A percentile compares a stretch with the other conserved stretches of the same genome.
Evolutionary conservation across 1,140 invertebrate species (phyloP).

Genomic region (Parapsyche elsis): DNA sequence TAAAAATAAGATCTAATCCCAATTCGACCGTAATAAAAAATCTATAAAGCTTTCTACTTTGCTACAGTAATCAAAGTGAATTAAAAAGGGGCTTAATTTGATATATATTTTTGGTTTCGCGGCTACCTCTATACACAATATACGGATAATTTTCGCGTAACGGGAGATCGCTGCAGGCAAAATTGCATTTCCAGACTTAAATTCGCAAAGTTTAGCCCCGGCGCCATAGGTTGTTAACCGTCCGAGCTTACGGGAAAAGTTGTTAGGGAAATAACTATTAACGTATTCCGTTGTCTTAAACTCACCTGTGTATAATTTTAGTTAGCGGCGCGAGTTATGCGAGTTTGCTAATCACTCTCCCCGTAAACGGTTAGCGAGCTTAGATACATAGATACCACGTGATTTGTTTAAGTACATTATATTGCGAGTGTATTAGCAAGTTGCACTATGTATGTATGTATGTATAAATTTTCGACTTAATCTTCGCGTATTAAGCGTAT

Average conservation of each 20-base stretch:
- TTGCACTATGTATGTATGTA: neutral
- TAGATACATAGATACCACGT: too few relatives aligned
- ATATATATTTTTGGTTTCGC: too few relatives aligned
- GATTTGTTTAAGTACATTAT: too few relatives aligned
- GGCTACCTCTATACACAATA: neutral
- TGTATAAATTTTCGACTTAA: neutral
- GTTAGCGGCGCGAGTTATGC: neutral
- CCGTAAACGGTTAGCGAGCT: too few relatives aligned
- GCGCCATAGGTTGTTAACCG: conserved; percentile 7
- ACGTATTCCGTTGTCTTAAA: conserved; percentile 18
- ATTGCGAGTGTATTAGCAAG: too few relatives aligned
- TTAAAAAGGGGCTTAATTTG: too few relatives aligned
- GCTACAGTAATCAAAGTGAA: too few relatives aligned
- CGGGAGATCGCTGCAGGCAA: neutral
- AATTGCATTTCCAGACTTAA: conserved; percentile 28
- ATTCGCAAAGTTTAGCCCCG: conserved; percentile 6
- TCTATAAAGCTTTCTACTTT: too few relatives aligned
- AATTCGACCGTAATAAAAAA: conserved; percentile 14
- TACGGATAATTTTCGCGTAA: neutral
- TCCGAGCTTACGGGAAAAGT: neutral
- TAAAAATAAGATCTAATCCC: neutral
- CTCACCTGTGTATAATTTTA: neutral
- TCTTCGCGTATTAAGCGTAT: conserved; percentile 8
- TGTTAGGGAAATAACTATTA: conserved; percentile 17
- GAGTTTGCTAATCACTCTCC: too few relatives aligned